Percentiles rank a stretch among this genome's conserved stretches.
phyloP scores from a whole-genome alignment of 2,888 invertebrate species.

The Gymnocheta viridis region DNA sequence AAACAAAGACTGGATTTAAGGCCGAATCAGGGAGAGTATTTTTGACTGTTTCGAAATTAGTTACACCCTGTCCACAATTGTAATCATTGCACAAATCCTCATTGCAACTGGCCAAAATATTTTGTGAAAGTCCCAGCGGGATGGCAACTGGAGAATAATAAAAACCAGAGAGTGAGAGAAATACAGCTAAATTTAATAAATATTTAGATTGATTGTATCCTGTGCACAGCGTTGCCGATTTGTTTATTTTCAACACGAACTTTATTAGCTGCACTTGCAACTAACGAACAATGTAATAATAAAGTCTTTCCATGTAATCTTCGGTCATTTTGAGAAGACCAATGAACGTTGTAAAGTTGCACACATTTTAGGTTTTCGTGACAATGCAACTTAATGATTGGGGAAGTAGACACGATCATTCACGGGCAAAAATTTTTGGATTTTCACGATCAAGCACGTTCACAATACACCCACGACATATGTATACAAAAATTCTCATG shows the following conservation, averaged over 20 bases:
- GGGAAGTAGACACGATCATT: too few relatives aligned
- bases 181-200: conserved; percentile 12
- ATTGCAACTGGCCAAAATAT: conserved; percentile 81
- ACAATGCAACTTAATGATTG: too few relatives aligned
- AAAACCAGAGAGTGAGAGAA: background rate
- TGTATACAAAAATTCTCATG: too few relatives aligned
- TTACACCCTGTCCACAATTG: conserved; percentile 67
- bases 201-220: conserved; percentile 50
- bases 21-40: background rate
- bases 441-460: too few relatives aligned
- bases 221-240: background rate
- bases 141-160: background rate
- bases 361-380: too few relatives aligned
- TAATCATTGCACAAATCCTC: conserved; percentile 74
- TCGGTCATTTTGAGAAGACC: too few relatives aligned
- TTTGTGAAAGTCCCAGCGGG: conserved; percentile 81
- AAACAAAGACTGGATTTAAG: background rate
- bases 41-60: conserved; percentile 41
- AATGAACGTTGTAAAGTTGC: too few relatives aligned
- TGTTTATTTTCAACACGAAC: background rate
- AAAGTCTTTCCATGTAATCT: too few relatives aligned
- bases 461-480: too few relatives aligned
- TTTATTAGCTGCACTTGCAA: background rate
- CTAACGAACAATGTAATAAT: too few relatives aligned
- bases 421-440: too few relatives aligned